phyloP scores from a whole-genome alignment of 2,113 vertebrate genomes.

The Aspidoscelis tigris region DNA sequence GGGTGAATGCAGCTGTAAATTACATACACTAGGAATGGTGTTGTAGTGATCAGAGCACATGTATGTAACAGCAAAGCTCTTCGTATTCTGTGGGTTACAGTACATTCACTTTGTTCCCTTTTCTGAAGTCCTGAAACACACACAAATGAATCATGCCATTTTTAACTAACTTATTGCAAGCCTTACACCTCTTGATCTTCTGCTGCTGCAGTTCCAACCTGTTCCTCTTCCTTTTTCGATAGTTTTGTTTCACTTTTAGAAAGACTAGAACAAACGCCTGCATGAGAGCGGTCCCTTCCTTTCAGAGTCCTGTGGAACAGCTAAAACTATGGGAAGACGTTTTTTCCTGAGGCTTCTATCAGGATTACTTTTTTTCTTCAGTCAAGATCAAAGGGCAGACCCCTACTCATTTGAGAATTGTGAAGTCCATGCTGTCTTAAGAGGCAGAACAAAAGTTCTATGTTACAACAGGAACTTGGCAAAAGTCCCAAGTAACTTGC shows the following conservation, averaged over 20 bases:
- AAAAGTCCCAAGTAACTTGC: slow-evolving; percentile 63
- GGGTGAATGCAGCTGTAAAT: too few species aligned
- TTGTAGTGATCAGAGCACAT: not conserved
- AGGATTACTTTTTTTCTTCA: slow-evolving; percentile 18
- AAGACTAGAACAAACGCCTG: not conserved
- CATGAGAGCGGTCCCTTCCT: not conserved
- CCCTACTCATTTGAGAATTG: slow-evolving; percentile 44
- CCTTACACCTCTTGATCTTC: not conserved
- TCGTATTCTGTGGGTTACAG: not conserved
- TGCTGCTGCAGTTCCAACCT: not conserved
- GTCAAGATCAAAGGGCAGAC: slow-evolving; percentile 4
- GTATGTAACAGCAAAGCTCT: not conserved
- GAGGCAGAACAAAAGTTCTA: slow-evolving; percentile 38
- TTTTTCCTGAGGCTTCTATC: slow-evolving; percentile 17
- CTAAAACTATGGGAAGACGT: not conserved
- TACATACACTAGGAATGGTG: not conserved
- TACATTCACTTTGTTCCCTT: slow-evolving; percentile 1
- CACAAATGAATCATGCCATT: not conserved
- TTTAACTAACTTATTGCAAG: not conserved
- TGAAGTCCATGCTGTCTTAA: slow-evolving; percentile 6
- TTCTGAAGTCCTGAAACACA: not conserved
- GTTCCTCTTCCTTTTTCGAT: not conserved
- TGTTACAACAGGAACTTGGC: slow-evolving; percentile 36
- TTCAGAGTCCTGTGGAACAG: not conserved
- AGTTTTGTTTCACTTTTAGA: not conserved